Base-by-base conservation (phyloP, 2,888 invertebrate genomes). In the Lasioglossum malachurum region DNA sequence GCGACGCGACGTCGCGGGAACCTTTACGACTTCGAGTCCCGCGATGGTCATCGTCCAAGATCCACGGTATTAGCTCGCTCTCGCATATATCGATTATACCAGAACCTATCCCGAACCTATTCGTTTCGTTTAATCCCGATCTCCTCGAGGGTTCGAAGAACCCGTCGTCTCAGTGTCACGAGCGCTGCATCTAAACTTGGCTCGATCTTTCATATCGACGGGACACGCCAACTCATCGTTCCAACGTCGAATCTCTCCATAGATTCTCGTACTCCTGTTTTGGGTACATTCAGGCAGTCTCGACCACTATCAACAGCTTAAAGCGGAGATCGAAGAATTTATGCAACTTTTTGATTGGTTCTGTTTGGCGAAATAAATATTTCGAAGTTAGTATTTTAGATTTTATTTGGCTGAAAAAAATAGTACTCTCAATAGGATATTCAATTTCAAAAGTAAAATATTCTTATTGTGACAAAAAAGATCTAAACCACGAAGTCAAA, bases 11-110 rank as follows among this genome's bases (percentile, higher is more conserved):
- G 83, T 78, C 84, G 81, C 75, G 74, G 81, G 12, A 72, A 86
- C 81, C 78, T 87, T 90, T 88, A 90, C 88, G 88, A 85, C 79
- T 64, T 23, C 41, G 35, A 75, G 88, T 90, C 88, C 44, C 90
- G 85, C 88, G 81, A 90, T 78, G 84, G 85, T 78, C 84, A 79
- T 75, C 57, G n/a, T 46, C 76, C 46, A 23, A 41, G 75, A 81
- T 82, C 35, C 76, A 49, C 72, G 69, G 80, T 86, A 88, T 87
- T 87, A 84, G 41, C 73, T 83, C 31, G 35, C 19, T 41, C 35
- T 41, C 35, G 19, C 64, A 4, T 41, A 5, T 49, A 44, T 79
- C 23, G 10, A 57, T n/a, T 14, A 60, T 27, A 12, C 31, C 14
- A 19, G 57, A 31, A 14, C 16, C 16, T 7, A 46, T 35, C 64